phyloP scores from a whole-genome alignment of 2,797 vertebrate species.

The Fundulus diaphanus region DNA sequence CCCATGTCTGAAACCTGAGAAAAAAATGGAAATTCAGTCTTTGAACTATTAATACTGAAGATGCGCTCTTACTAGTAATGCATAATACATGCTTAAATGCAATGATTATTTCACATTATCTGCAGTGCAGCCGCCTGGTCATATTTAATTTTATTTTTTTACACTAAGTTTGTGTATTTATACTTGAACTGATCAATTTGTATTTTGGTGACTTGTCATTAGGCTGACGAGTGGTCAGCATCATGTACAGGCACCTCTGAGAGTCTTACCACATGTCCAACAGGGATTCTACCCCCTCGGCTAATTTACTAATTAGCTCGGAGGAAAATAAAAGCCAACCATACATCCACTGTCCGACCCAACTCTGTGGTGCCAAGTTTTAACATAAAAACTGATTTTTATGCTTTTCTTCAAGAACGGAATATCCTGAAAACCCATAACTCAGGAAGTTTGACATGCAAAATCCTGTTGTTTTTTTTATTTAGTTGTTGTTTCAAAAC shows the following conservation, averaged over 20 bases:
- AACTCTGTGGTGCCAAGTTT: slow-evolving; percentile 15
- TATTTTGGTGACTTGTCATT: no score
- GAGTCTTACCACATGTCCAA: slow-evolving; percentile 74
- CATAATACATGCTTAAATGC: no score
- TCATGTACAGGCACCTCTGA: slow-evolving; percentile 58
- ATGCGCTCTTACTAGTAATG: no score
- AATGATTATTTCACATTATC: no score
- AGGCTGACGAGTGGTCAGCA: slow-evolving; percentile 54
- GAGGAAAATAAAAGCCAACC: slow-evolving; percentile 28
- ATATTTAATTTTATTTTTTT: no score
- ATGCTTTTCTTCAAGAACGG: background rate
- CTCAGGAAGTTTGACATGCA: background rate
- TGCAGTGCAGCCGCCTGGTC: no score
- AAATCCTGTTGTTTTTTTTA: background rate
- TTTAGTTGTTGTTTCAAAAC: no score
- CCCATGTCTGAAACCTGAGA: no score
- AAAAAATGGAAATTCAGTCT: no score
- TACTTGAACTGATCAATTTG: no score
- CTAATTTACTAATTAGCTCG: slow-evolving; percentile 43
- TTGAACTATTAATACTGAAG: no score
- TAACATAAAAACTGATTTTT: background rate
- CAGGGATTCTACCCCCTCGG: slow-evolving; percentile 39
- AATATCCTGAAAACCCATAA: background rate
- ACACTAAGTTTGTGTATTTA: no score
- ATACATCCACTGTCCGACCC: slow-evolving; percentile 27